Percentiles rank a stretch among this genome's conserved stretches.
These are phyloP conservation scores for Macrobrachium nipponense DNA, from an alignment of 1,140 invertebrate genomes.

Conservation along the genomic window DNA sequence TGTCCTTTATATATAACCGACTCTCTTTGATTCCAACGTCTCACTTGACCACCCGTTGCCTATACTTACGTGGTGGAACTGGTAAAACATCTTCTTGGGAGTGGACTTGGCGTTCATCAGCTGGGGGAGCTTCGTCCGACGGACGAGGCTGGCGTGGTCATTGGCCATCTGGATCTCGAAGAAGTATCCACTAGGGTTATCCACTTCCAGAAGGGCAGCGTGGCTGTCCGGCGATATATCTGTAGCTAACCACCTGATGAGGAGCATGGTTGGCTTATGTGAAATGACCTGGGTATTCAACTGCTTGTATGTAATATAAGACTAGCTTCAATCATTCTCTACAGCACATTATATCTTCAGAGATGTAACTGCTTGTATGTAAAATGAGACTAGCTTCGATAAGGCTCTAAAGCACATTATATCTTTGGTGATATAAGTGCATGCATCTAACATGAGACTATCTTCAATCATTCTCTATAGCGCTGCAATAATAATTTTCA, in stretches of 20 bases:
- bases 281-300: too few species aligned
- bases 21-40: too few species aligned
- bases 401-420: too few species aligned
- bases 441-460: too few species aligned
- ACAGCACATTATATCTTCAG: too few species aligned
- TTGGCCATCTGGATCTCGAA: conserved; percentile 74
- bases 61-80: conserved; percentile 48
- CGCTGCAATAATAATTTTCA: not conserved
- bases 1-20: too few species aligned
- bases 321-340: too few species aligned
- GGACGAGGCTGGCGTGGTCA: conserved; percentile 61
- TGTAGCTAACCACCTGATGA: conserved; percentile 49
- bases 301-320: too few species aligned
- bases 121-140: conserved; percentile 65
- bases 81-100: conserved; percentile 33
- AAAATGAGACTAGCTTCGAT: too few species aligned
- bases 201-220: conserved; percentile 73
- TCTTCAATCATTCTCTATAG: not conserved
- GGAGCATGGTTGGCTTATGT: conserved; percentile 64
- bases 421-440: too few species aligned
- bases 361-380: too few species aligned
- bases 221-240: conserved; percentile 68
- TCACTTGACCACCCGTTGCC: too few species aligned
- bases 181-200: conserved; percentile 74
- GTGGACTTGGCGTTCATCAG: conserved; percentile 66